Conservation (phyloP, 1,140 invertebrate genomes). For the Bombyx mori region ASM3026992v2 NC_085123.1:820001-820500, state of each 20-base stretch:
- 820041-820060: no score
- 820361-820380: constrained; percentile 45
- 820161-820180: background rate
- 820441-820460: constrained; percentile 78
- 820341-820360: constrained; percentile 41
- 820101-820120: no score
- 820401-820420: constrained; percentile 70
- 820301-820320: constrained; percentile 61
- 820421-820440: constrained; percentile 78
- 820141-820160: no score
- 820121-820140: no score
- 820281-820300: constrained; percentile 64
- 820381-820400: constrained; percentile 73
- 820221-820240: constrained; percentile 73
- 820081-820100: no score
- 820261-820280: constrained; percentile 73
- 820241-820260: constrained; percentile 55
- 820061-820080: no score
- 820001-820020: no score
- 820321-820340: constrained; percentile 67
- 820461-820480: constrained; percentile 80
- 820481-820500: constrained; percentile 76
- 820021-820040: no score
- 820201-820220: constrained; percentile 73
- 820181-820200: constrained; percentile 38